phyloP scores from a whole-genome alignment of 2,797 vertebrate genomes.

The Astyanax mexicanus region DNA sequence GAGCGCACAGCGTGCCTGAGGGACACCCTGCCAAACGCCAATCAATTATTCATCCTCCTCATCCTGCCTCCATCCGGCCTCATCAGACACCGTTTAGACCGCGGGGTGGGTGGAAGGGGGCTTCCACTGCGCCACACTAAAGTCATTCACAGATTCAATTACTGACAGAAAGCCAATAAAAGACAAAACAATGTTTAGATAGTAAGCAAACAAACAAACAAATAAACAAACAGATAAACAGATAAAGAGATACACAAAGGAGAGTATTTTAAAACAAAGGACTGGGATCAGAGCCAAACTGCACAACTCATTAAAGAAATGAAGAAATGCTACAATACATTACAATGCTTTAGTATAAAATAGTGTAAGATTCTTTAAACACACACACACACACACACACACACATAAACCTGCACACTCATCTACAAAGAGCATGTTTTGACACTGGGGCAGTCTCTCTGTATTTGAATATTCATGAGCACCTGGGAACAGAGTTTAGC shows the following conservation, averaged over 20 bases:
- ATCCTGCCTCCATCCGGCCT: constrained; percentile 48
- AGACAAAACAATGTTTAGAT: background rate
- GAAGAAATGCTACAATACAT: too few species aligned
- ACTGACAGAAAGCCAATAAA: background rate
- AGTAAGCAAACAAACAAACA: background rate
- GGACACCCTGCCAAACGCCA: constrained; percentile 57
- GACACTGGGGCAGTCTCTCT: constrained; percentile 51
- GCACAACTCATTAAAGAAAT: background rate
- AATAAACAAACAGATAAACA: background rate
- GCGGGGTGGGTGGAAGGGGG: background rate
- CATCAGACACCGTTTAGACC: constrained; percentile 55
- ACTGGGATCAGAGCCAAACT: background rate
- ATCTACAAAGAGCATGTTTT: constrained; percentile 12
- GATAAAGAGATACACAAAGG: too few species aligned
- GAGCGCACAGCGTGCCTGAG: constrained; percentile 54
- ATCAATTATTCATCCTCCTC: constrained; percentile 62
- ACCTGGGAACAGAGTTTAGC: constrained; percentile 53
- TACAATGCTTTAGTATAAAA: too few species aligned
- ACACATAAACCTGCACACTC: background rate
- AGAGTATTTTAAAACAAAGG: background rate
- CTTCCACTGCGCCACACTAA: background rate
- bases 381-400: background rate
- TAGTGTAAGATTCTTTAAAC: too few species aligned
- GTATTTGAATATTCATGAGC: constrained; percentile 62
- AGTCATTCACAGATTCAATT: constrained; percentile 9